phyloP scores from a whole-genome alignment of 2,888 invertebrate species.

The Fissipunctia ypsillon region DNA sequence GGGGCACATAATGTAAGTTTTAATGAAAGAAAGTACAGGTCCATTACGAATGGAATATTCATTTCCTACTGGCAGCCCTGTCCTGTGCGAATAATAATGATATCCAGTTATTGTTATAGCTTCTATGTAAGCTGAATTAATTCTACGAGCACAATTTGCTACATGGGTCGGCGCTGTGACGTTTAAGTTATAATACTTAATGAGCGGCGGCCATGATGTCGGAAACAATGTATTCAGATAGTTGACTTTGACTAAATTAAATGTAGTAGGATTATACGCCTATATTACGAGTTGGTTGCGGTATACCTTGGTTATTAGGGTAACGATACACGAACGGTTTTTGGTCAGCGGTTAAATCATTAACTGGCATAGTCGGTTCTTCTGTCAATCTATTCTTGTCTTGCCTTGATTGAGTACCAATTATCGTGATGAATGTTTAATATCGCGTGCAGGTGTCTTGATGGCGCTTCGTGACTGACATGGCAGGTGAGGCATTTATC shows the following conservation, averaged over 20 bases:
- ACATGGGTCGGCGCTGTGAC: constrained; percentile 73
- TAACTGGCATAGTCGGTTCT: not conserved
- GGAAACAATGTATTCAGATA: constrained; percentile 63
- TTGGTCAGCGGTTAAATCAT: not conserved
- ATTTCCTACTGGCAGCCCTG: constrained; percentile 73
- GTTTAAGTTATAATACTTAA: constrained; percentile 76
- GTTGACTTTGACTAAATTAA: constrained; percentile 61
- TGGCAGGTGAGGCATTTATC: constrained; percentile 4
- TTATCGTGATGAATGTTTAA: constrained; percentile 36
- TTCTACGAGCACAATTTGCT: constrained; percentile 77
- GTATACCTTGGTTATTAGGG: constrained; percentile 13
- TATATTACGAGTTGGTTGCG: constrained; percentile 26
- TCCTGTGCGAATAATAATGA: constrained; percentile 76
- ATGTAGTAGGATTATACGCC: constrained; percentile 47
- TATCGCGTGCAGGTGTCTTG: constrained; percentile 2
- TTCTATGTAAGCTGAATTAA: constrained; percentile 79
- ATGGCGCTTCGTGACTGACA: constrained; percentile 16
- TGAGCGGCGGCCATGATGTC: constrained; percentile 66
- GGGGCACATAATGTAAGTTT: constrained; percentile 79
- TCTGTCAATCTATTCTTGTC: not conserved
- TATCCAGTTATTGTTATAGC: constrained; percentile 80
- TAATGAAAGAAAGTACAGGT: constrained; percentile 82
- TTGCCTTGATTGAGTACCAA: constrained; percentile 23
- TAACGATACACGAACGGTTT: constrained; percentile 6
- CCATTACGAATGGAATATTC: constrained; percentile 81